phyloP scores from a whole-genome alignment of 1,140 invertebrate genomes.

The Nylanderia fulva region DNA sequence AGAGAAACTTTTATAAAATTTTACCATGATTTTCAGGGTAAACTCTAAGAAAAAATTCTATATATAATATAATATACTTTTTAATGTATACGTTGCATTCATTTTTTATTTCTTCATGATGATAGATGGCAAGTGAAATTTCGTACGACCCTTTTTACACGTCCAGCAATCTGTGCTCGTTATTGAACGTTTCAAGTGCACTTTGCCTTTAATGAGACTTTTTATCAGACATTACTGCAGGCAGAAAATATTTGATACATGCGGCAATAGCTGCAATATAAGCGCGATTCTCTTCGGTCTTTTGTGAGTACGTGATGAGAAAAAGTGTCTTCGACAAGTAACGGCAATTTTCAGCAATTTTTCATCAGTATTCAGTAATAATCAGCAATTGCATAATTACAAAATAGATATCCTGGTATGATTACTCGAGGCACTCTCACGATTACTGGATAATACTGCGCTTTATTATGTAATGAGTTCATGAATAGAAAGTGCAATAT shows the following conservation, averaged over 20 bases:
- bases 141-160: background rate
- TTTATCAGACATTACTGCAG: slow-evolving; percentile 32
- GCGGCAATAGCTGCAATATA: background rate
- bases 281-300: background rate
- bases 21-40: too few species aligned
- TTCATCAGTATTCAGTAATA: slow-evolving; percentile 8
- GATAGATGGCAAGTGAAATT: slow-evolving; percentile 16
- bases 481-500: slow-evolving; percentile 52
- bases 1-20: too few species aligned
- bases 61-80: too few species aligned
- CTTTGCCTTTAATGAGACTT: slow-evolving; percentile 38
- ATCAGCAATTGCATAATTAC: slow-evolving; percentile 10
- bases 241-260: slow-evolving; percentile 1
- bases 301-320: background rate
- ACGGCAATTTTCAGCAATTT: slow-evolving; percentile 35
- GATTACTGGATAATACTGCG: slow-evolving; percentile 46
- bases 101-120: background rate
- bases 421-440: slow-evolving; percentile 32
- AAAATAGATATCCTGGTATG: background rate
- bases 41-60: too few species aligned
- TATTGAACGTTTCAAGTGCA: slow-evolving; percentile 9
- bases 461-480: slow-evolving; percentile 60
- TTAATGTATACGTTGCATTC: background rate
- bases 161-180: background rate
- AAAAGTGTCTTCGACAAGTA: slow-evolving; percentile 6